Base-by-base conservation (phyloP, 2,113 vertebrate species). In the Castor canadensis region DNA sequence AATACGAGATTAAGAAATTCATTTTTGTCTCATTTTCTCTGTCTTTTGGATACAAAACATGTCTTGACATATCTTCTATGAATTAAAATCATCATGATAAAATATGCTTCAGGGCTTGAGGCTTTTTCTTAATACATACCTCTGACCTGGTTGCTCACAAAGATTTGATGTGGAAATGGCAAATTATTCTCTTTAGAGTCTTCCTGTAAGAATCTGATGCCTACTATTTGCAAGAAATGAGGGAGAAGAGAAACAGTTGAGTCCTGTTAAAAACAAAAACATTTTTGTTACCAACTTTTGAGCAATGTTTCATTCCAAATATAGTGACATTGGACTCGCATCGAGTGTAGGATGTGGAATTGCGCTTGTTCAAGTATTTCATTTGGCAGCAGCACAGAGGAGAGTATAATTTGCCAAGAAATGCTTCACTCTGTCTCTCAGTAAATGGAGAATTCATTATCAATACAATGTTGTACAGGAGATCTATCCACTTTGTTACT, bases 281-380 rank as follows among this genome's bases (percentile, higher is more conserved):
- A 97, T 96, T 98, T 98, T 97, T 96, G 54, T 20, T 91, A 96
- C 84, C 80, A 96, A 94, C 67, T 96, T 94, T 92, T 97, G 76
- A 96, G 86, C 67, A 91, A 94, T 90, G 76, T 95, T 96, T 96
- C 82, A 81, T 97, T 93, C 95, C 96, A 98, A 98, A 98, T 95
- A 97, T 66, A 96, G 93, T 97, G 97, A 98, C 95, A 96, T 97
- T 97, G 97, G 97, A 96, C 93, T 98, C 64, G 7, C 94, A 95
- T 98, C 96, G 97, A 98, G 64, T 26, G 54, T 96, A 97, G 98
- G 97, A 87, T 98, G 95, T 95, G 85, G 92, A 97, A 97, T 95
- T 98, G 93, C 93, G 95, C 96, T 98, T 98, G 97, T 98, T 96
- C 96, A 97, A 98, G 97, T 58, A 89, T 98, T 98, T 97, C 4